These are phyloP conservation scores for Chrysogorgia sp. DNA, from an alignment of 92 coral and sea anemone genomes.

Conservation along the genomic window DNA sequence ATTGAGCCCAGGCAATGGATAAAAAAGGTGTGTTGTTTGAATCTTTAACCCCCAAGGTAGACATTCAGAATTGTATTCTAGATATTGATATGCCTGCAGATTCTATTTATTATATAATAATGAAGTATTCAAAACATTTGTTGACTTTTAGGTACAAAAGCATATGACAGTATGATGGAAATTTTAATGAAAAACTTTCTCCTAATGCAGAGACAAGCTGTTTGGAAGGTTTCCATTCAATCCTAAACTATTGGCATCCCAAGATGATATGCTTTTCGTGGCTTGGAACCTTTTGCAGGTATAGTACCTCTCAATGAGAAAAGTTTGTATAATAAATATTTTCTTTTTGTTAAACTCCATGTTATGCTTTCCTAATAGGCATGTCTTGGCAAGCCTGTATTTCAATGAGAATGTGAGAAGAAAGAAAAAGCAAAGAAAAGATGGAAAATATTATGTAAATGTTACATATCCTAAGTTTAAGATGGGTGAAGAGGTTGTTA, in stretches of 20 bases:
- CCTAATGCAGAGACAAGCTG: conserved; percentile 72
- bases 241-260: conserved; percentile 78
- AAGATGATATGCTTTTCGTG: no score
- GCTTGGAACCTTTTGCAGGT: conserved; percentile 69
- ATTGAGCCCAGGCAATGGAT: conserved; percentile 68
- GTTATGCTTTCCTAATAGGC: conserved; percentile 3
- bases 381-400: conserved; percentile 12
- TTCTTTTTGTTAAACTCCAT: neutral
- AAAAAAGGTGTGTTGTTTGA: neutral
- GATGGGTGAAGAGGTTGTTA: conserved; percentile 30
- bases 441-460: conserved; percentile 13
- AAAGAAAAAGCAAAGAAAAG: neutral
- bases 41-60: neutral
- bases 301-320: conserved; percentile 36
- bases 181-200: conserved; percentile 61
- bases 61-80: neutral
- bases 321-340: neutral
- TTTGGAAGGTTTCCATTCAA: conserved; percentile 70
- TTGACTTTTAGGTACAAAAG: conserved; percentile 46
- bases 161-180: conserved; percentile 49
- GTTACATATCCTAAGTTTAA: conserved; percentile 20
- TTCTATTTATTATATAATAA: conserved; percentile 9
- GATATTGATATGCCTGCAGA: neutral
- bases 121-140: neutral
- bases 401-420: conserved; percentile 25